phyloP scores from a whole-genome alignment of 2,797 vertebrate species.

The Gallinago solitaria region DNA sequence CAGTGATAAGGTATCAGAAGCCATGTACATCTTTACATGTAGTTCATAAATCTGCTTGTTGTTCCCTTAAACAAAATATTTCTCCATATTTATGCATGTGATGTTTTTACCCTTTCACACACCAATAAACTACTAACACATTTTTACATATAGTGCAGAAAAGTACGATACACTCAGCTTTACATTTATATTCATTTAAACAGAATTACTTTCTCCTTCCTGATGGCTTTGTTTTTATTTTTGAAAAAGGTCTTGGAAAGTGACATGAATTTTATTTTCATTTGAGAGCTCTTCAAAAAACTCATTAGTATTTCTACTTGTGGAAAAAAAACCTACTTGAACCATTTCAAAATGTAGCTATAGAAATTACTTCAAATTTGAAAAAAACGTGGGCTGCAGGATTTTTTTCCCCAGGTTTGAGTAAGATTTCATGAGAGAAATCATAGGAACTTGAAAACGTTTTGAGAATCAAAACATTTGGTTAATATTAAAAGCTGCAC shows the following conservation, averaged over 20 bases:
- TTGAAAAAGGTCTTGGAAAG: neutral
- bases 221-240: neutral
- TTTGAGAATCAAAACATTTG: neutral
- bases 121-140: neutral
- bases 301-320: neutral
- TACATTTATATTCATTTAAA: neutral
- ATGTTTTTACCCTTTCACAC: neutral
- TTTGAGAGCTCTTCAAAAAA: neutral
- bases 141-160: neutral
- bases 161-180: neutral
- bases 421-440: neutral
- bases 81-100: neutral
- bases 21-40: neutral
- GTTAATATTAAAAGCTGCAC: neutral
- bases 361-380: neutral
- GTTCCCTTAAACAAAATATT: neutral
- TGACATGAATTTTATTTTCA: neutral
- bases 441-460: neutral
- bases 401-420: neutral
- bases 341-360: neutral
- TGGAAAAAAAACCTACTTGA: neutral
- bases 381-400: accelerated
- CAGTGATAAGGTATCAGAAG: neutral
- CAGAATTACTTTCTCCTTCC: neutral
- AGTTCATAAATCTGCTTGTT: neutral